Evolutionary conservation across 1,140 invertebrate genomes (phyloP).

Genomic region (Hormaphis cornu): DNA sequence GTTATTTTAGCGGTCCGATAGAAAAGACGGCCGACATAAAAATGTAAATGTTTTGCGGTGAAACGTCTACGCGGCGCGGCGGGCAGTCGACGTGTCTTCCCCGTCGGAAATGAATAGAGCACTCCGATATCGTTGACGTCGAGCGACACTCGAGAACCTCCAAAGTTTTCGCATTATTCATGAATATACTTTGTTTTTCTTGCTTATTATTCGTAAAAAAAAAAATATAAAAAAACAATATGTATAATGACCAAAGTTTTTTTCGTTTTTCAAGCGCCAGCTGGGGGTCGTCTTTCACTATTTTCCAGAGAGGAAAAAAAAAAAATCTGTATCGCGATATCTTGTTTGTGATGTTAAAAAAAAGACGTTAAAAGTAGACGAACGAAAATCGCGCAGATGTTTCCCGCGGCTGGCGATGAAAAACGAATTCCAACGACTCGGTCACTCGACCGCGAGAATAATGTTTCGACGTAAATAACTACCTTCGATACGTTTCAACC

Average conservation of each 20-base stretch:
- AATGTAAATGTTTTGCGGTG: not conserved
- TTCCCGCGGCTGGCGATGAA: too few species aligned
- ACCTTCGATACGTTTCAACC: too few species aligned
- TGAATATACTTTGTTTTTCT: constrained; percentile 13
- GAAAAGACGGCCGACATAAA: not conserved
- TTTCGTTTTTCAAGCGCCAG: not conserved
- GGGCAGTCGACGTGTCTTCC: not conserved
- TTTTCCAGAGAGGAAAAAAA: not conserved
- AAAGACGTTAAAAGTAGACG: too few species aligned
- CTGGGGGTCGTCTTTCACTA: not conserved
- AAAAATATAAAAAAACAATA: constrained; percentile 18
- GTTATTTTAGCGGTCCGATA: not conserved
- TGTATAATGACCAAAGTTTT: constrained; percentile 15
- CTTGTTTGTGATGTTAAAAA: too few species aligned
- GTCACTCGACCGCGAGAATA: too few species aligned
- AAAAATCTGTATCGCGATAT: not conserved
- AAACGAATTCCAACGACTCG: too few species aligned
- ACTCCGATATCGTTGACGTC: not conserved
- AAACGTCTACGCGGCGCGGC: too few species aligned
- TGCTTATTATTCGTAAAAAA: not conserved
- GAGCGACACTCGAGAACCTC: not conserved
- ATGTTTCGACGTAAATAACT: too few species aligned
- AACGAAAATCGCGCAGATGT: too few species aligned
- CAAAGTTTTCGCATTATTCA: constrained; percentile 11
- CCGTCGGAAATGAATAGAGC: not conserved